Evolutionary conservation across 2,113 vertebrate species (phyloP), one percentile per base, ranked within the genome.

Genomic region (Microtus oregoni): DNA sequence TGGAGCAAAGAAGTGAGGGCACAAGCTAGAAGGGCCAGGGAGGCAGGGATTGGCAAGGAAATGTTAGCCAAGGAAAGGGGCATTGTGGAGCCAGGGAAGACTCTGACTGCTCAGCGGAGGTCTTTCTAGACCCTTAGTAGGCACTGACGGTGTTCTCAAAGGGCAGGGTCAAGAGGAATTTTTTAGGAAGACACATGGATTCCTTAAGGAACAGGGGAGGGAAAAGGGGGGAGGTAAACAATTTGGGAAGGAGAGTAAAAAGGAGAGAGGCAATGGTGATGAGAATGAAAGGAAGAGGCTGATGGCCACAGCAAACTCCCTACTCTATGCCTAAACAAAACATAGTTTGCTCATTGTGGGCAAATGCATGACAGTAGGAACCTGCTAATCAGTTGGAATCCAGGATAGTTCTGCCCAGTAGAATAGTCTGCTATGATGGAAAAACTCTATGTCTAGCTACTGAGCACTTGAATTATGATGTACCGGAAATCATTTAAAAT

Each of bases 171-270:
- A 90, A 98, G 67, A 93, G 67, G 96, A 76, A 90, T 83, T 97
- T 97, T 97, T 96, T 90, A 98, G 97, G 97, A 98, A 98, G 97
- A 98, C 97, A 97, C 95, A 26, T 96, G 97, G 97, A 98, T 98
- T 97, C 83, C 73, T 94, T 94, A n/a, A 47, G 97, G 96, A 50
- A 35, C 88, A 7, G 72, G 97, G 97, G 96, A 93, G 97, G 96
- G 38, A 38, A 93, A 58, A 72, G 86, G 97, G 41, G 95, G 96
- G 79, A 2, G 96, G 96, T 24, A 52, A 96, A 78, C 86, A 95
- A 92, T 41, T 65, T 28, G 24, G 96, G 88, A 90, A 97, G n/a
- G n/a, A 83, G 22, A 86, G 68, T 17, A 22, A 52, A 24, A 94
- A 94, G 85, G 97, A 73, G 35, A 93, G 72, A 77, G 75, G 81